Conservation (phyloP, 1,140 invertebrate genomes). For the Tigriopus japonicus region DNA sequence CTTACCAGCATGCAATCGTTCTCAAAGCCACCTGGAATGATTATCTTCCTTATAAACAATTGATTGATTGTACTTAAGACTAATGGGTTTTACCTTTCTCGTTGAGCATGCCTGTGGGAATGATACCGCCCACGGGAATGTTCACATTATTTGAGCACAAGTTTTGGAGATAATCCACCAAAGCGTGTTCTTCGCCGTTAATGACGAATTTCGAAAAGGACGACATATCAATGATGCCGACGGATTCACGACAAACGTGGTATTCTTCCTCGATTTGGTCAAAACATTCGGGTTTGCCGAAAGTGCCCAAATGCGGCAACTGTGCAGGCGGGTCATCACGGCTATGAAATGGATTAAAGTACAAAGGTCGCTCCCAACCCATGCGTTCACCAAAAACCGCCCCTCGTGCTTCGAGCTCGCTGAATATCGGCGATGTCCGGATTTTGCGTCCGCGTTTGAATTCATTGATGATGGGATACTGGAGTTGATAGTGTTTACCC, state of each 20-base stretch:
- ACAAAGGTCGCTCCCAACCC: conserved; percentile 90
- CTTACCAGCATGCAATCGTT: conserved; percentile 90
- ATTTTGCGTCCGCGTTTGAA: conserved; percentile 46
- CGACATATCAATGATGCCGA: conserved; percentile 89
- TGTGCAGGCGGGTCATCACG: conserved; percentile 5
- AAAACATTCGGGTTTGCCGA: conserved; percentile 14
- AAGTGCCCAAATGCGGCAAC: conserved; percentile 8
- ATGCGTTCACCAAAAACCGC: conserved; percentile 96
- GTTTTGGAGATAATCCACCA: conserved; percentile 66
- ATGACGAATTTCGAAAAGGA: conserved; percentile 94
- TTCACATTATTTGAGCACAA: conserved; percentile 93
- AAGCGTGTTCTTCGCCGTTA: conserved; percentile 53
- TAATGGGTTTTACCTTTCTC: conserved; percentile 43
- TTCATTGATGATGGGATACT: conserved; percentile 38
- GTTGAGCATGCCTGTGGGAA: conserved; percentile 98
- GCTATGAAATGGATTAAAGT: conserved; percentile 39
- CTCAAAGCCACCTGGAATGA: conserved; percentile 59
- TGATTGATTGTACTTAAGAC: no score
- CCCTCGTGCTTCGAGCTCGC: conserved; percentile 67
- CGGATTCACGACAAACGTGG: conserved; percentile 72
- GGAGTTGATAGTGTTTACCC: conserved; percentile 40
- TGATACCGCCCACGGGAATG: conserved; percentile 78
- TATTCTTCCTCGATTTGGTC: conserved; percentile 45
- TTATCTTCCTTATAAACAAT: no score
- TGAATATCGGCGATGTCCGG: conserved; percentile 88